Conservation (phyloP, 2,888 invertebrate species). For the Epinotia demarniana region DNA sequence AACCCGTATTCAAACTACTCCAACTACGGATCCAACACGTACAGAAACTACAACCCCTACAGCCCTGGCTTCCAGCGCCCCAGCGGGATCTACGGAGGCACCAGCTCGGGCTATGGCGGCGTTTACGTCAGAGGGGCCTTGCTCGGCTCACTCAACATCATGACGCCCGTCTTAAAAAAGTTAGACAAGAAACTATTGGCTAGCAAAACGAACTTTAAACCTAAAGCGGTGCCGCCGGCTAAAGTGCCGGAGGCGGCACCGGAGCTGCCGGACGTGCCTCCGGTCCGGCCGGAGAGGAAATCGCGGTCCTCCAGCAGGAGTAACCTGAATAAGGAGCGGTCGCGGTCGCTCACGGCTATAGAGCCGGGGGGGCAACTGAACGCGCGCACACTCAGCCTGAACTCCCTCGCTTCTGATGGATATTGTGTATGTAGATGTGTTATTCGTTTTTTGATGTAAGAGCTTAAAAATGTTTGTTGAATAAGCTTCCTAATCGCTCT, state of each 20-base stretch:
- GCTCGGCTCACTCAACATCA: constrained; percentile 84
- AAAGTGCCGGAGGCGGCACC: constrained; percentile 61
- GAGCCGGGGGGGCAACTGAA: constrained; percentile 68
- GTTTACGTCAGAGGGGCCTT: constrained; percentile 86
- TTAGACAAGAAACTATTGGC: constrained; percentile 78
- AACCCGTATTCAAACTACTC: constrained; percentile 72
- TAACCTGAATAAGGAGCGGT: constrained; percentile 74
- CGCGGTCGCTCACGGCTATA: constrained; percentile 74
- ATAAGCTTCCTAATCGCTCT: not conserved
- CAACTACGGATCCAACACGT: constrained; percentile 69
- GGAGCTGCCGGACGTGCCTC: constrained; percentile 55
- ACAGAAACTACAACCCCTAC: constrained; percentile 79
- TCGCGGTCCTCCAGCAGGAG: constrained; percentile 59
- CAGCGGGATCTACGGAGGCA: constrained; percentile 85
- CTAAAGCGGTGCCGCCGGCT: constrained; percentile 72
- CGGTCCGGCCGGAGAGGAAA: constrained; percentile 74
- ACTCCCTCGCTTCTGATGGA: constrained; percentile 91
- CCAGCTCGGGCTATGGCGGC: constrained; percentile 88
- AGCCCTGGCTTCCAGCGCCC: constrained; percentile 74
- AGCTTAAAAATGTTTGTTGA: not conserved
- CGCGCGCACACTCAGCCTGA: constrained; percentile 86
- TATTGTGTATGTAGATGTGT: constrained; percentile 88
- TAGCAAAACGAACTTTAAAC: constrained; percentile 81
- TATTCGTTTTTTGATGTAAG: not conserved
- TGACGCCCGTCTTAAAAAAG: constrained; percentile 82